Evolutionary conservation across 2,797 vertebrate genomes (phyloP).

Genomic region (Alectoris magna): DNA sequence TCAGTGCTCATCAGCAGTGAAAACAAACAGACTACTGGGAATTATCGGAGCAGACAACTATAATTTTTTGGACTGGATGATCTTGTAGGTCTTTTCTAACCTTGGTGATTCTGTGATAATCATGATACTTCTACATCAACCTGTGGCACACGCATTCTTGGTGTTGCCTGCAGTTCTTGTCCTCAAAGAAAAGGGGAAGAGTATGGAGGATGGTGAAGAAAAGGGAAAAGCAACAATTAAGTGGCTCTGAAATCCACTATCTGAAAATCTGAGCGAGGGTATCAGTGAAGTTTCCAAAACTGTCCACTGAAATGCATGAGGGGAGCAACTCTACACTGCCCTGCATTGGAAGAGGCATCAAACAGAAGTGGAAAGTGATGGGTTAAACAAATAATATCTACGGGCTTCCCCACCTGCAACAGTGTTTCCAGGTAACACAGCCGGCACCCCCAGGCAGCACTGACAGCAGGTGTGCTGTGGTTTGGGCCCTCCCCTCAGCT

Average conservation of each 20-base stretch:
- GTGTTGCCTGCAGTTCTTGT: not conserved
- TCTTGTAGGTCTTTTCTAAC: too few relatives aligned
- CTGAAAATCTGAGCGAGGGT: not conserved
- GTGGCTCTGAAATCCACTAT: not conserved
- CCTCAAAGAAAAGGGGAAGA: not conserved
- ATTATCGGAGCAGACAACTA: not conserved
- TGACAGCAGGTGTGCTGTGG: not conserved
- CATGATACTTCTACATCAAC: not conserved
- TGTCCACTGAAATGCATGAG: not conserved
- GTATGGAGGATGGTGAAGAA: not conserved
- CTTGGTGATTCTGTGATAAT: too few relatives aligned
- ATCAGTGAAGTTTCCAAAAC: not conserved
- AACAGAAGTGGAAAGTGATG: not conserved
- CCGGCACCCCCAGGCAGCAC: not conserved
- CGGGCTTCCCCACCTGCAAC: not conserved
- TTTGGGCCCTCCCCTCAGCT: rapidly evolving
- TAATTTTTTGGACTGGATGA: not conserved
- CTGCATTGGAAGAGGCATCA: not conserved
- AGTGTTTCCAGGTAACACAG: not conserved
- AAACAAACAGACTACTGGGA: not conserved
- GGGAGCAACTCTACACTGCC: not conserved
- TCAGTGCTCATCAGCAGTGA: not conserved
- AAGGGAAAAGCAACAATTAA: not conserved
- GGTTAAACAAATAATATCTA: not conserved
- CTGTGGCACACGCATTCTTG: not conserved